Evolutionary conservation across 2,113 vertebrate species (phyloP), one percentile per base, ranked within the genome.

Genomic region (Tympanuchus pallidicinctus): DNA sequence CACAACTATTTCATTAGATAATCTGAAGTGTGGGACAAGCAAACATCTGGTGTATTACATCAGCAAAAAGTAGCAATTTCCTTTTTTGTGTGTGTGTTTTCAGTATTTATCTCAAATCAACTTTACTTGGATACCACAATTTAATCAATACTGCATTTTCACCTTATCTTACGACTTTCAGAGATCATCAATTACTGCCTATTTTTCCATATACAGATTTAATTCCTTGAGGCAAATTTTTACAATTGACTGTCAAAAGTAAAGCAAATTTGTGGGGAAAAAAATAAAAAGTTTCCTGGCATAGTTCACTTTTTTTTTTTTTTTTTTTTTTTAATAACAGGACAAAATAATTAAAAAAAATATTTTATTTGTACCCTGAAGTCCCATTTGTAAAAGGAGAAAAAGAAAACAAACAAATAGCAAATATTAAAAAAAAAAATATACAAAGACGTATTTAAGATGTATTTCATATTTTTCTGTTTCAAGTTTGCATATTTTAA

Each of bases 1-100:
- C 19, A 79, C 82, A 96, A 63, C 21, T 21, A 67, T 27, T 86
- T 80, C 5, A 75, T 73, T 80, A 93, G 94, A 76, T 64, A 84
- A 91, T 32, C 57, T 90, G 74, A 86, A 82, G 47, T 76, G 47
- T 76, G 25, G 48, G 28, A 27, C 57, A 43, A 12, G 8, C 66
- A 48, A 65, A 16, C 54, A 10, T 32, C 8, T 36, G 36, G 18
- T 24, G 30, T 21, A 77, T 75, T 87, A 38, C 4, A 5, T 77
- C 34, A 89, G 47, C 13, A 48, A 25, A 5, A 7, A 67, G 10
- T 15, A 57, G 8, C 5, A 50, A 50, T 42, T 90, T 56, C 25
- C 4, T 73, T 16, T 38, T 63, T 63, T n/a, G 16, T 43, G 38
- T 38, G 38, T 28, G 38, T 38, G 38, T 28, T 30, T 8, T 28